These are phyloP conservation scores for Squalus acanthias DNA, from an alignment of 2,797 vertebrate species.

Conservation along the genomic window DNA sequence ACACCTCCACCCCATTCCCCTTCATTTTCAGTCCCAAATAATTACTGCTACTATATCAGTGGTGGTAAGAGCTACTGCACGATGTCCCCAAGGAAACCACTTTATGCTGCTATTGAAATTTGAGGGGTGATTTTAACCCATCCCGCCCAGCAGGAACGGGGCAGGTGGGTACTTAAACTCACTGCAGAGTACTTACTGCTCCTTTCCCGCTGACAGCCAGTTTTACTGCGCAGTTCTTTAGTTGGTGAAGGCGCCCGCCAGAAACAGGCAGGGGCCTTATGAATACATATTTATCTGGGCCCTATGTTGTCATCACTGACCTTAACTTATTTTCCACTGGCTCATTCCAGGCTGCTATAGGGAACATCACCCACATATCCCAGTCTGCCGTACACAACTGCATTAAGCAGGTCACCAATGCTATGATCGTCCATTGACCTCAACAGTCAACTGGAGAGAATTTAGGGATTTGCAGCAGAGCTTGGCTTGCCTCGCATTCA, in stretches of 20 bases:
- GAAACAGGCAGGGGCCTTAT: too few relatives aligned
- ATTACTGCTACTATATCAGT: background rate
- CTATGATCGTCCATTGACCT: background rate
- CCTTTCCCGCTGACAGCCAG: background rate
- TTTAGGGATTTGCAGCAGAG: background rate
- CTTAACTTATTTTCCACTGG: background rate
- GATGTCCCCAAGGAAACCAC: background rate
- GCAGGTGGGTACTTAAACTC: background rate
- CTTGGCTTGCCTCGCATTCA: background rate
- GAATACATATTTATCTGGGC: background rate
- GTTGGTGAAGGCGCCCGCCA: too few relatives aligned
- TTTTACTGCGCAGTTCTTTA: background rate
- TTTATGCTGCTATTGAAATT: background rate
- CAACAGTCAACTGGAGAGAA: background rate
- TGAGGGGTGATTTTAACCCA: background rate
- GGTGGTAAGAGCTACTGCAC: background rate
- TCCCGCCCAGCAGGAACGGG: background rate
- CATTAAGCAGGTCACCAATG: background rate
- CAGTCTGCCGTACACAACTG: background rate
- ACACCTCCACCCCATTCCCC: background rate
- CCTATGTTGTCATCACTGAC: background rate
- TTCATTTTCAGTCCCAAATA: background rate
- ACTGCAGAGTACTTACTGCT: background rate
- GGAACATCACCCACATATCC: background rate
- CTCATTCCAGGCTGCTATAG: background rate